Evolutionary conservation across 1,140 invertebrate genomes (phyloP), one percentile per base, ranked within the genome.

Genomic region (Sesamia nonagrioides): DNA sequence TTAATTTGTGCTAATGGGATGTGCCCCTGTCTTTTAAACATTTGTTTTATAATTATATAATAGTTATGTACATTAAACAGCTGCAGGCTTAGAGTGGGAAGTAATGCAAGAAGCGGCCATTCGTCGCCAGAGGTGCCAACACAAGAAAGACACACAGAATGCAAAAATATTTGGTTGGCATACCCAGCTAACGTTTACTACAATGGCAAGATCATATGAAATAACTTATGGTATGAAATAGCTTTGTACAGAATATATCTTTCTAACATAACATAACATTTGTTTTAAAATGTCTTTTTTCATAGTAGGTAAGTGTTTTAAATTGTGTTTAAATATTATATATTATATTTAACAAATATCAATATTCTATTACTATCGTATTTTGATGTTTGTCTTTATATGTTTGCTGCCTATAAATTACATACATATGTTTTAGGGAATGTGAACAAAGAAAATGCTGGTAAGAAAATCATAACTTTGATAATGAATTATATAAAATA

Each of bases 1-100:
- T 86, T 78, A 52, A 52, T 87, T 91, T 88, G 88, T 88, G 87
- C 88, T 84, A 66, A 45, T 54, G 18, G 18, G 45, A 42, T 15
- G 13, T 35, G 42, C n/a, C 48, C 61, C 35, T 48, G 45, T 48
- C 45, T 45, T 80, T 83, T 86, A 80, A 83, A 83, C 68, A 85
- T 85, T 81, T 87, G 83, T 87, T 89, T 88, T 85, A 18, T 52
- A 42, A 79, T 75, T 83, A 84, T 61, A 71, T 75, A 77, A 76
- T 80, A 54, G 42, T n/a, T 75, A 79, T 79, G 48, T 79, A 79
- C 42, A 78, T 74, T 76, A 17, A 66, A 78, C 73, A 79, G 68
- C 54, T 58, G 71, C 74, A 54, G 61, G 74, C 15, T 52, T 66
- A 68, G 33, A 61, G 74, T 21, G 48, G 60, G 61, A 48, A 33